Evolutionary conservation across 53 echinoderm and acorn worm species (phyloP).

Genomic region (Paracentrotus lividus): DNA sequence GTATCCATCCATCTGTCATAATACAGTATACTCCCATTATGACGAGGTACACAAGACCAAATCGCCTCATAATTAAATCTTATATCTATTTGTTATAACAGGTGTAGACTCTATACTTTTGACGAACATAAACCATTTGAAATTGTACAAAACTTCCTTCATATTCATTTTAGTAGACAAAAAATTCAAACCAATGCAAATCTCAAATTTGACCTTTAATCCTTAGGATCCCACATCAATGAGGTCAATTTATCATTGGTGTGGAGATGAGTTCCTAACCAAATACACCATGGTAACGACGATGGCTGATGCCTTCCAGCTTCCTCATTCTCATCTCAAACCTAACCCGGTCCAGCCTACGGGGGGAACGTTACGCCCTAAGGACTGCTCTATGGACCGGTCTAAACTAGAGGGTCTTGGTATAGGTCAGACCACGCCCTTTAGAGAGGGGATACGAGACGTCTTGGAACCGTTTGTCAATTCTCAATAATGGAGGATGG

Average conservation of each 20-base stretch:
- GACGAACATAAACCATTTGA: no score
- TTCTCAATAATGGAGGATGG: background rate
- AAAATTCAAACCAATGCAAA: background rate
- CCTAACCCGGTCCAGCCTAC: slow-evolving; percentile 77
- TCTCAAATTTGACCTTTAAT: background rate
- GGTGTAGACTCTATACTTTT: no score
- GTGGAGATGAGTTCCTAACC: slow-evolving; percentile 77
- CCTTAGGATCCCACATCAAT: slow-evolving; percentile 75
- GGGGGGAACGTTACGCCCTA: slow-evolving; percentile 80
- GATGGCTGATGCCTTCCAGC: slow-evolving; percentile 79
- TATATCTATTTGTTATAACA: no score
- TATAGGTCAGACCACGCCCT: slow-evolving; percentile 78
- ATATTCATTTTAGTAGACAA: no score
- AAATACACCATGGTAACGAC: slow-evolving; percentile 80
- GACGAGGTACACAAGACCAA: no score
- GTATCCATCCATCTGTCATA: no score
- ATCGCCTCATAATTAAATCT: no score
- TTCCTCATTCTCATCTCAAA: slow-evolving; percentile 76
- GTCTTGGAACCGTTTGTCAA: slow-evolving; percentile 70
- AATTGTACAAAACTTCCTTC: no score
- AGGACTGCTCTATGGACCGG: slow-evolving; percentile 77
- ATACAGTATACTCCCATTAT: no score
- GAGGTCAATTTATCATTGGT: slow-evolving; percentile 82
- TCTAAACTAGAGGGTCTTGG: slow-evolving; percentile 75
- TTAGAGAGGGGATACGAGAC: slow-evolving; percentile 73